Conservation (phyloP, 2,888 invertebrate species). For the Dyspetes luteomarginatus region DNA sequence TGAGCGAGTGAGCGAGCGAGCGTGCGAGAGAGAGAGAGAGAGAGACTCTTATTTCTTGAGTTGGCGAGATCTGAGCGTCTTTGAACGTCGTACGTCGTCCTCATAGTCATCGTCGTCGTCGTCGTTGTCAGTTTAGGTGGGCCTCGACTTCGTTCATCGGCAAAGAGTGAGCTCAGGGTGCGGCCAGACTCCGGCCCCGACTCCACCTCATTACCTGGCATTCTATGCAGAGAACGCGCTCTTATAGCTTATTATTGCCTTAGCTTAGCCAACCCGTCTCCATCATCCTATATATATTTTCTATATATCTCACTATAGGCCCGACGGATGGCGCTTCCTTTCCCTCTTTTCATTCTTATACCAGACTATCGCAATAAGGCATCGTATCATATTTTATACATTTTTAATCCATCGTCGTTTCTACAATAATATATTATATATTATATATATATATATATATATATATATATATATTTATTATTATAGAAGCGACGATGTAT, state of each 20-base stretch:
- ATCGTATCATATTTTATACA: neutral
- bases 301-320: constrained; percentile 36
- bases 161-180: constrained; percentile 80
- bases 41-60: constrained; percentile 28
- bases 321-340: constrained; percentile 61
- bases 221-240: constrained; percentile 83
- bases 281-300: constrained; percentile 18
- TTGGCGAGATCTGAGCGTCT: constrained; percentile 46
- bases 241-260: constrained; percentile 83
- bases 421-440: too few species aligned
- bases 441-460: too few species aligned
- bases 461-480: too few species aligned
- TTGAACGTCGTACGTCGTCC: constrained; percentile 40
- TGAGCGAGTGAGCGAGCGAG: too few species aligned
- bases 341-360: constrained; percentile 28
- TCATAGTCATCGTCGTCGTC: constrained; percentile 61
- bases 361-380: neutral
- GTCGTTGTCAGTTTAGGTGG: constrained; percentile 75
- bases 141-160: constrained; percentile 72
- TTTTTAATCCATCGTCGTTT: neutral
- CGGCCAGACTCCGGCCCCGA: constrained; percentile 81
- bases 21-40: too few species aligned
- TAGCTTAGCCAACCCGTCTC: constrained; percentile 74
- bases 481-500: too few species aligned
- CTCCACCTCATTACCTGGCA: constrained; percentile 84